Percentiles rank a stretch among this genome's conserved stretches.
phyloP scores from a whole-genome alignment of 2,797 vertebrate species.

The Pangasius krempfi region DNA sequence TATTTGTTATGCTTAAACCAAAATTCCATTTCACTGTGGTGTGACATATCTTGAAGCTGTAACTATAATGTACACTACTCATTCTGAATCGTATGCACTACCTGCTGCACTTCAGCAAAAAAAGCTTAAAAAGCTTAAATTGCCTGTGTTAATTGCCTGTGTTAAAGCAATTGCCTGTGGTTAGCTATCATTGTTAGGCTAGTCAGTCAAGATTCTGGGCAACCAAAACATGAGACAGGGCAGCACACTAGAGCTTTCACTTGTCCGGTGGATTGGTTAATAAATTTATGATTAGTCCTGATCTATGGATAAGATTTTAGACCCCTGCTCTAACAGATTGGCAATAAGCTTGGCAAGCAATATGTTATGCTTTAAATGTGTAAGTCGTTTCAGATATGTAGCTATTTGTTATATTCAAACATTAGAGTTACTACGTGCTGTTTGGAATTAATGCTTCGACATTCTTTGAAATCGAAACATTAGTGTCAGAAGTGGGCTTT shows the following conservation, averaged over 20 bases:
- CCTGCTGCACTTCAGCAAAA: not conserved
- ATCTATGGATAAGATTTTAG: not conserved
- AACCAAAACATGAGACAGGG: not conserved
- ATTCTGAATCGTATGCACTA: not conserved
- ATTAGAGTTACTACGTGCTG: not conserved
- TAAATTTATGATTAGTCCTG: not conserved
- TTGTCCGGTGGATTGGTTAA: not conserved
- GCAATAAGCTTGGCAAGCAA: not conserved
- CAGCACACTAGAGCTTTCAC: not conserved
- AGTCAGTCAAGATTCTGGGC: not conserved
- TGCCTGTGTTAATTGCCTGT: too few species aligned
- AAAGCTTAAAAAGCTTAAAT: too few species aligned
- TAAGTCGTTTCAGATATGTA: not conserved
- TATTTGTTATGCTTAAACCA: not conserved
- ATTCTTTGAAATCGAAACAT: conserved; percentile 18
- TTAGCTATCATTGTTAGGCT: not conserved
- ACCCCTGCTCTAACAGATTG: not conserved
- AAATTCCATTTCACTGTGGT: not conserved
- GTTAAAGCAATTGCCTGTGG: not conserved
- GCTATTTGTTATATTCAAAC: not conserved
- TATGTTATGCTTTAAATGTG: not conserved
- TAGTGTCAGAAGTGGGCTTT: conserved; percentile 31
- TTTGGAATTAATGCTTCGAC: not conserved
- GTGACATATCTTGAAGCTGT: not conserved
- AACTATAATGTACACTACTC: not conserved